phyloP scores from a whole-genome alignment of 2,113 vertebrate species.

The Rana temporaria region DNA sequence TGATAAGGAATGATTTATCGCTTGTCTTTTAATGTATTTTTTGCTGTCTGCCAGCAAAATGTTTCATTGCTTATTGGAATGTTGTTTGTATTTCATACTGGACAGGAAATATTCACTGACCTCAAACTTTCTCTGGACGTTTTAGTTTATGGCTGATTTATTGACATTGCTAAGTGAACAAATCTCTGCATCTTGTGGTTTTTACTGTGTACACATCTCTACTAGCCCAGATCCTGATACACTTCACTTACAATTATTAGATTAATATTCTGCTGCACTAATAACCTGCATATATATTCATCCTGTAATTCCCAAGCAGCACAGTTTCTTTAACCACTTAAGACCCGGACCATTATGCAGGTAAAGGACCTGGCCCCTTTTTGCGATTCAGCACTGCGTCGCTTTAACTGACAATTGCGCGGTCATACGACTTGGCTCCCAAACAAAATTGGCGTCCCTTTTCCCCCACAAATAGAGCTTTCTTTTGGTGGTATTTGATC shows the following conservation, averaged over 20 bases:
- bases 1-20: slow-evolving; percentile 39
- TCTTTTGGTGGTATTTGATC: no score
- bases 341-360: no score
- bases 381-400: no score
- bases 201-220: slow-evolving; percentile 21
- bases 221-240: slow-evolving; percentile 12
- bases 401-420: no score
- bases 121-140: slow-evolving; percentile 41
- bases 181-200: slow-evolving; percentile 31
- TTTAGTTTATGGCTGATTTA: slow-evolving; percentile 44
- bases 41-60: slow-evolving; percentile 29
- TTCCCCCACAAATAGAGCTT: no score
- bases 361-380: no score
- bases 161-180: slow-evolving; percentile 44
- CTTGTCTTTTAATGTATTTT: slow-evolving; percentile 8
- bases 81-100: slow-evolving; percentile 40
- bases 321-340: no score
- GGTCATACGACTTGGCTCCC: no score
- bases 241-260: slow-evolving; percentile 33
- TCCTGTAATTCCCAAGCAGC: no score
- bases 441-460: no score
- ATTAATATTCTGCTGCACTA: slow-evolving; percentile 1
- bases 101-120: slow-evolving; percentile 49
- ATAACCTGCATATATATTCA: no score
- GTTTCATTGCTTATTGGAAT: slow-evolving; percentile 40